Base-by-base conservation (phyloP, 2,797 vertebrate species). In the Artibeus lituratus region DNA sequence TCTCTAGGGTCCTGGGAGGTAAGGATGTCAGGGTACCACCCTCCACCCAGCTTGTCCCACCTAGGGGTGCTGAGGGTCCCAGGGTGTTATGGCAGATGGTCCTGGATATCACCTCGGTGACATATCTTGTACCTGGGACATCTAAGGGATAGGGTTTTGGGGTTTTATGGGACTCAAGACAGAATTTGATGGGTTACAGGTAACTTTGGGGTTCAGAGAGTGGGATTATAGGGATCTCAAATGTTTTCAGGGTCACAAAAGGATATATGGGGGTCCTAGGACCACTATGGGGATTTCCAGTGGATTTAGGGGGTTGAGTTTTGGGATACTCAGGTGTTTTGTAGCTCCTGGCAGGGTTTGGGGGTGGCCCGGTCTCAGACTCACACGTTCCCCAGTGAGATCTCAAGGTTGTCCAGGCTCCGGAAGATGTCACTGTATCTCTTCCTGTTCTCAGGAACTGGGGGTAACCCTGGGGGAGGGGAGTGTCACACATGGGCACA, bases 391-490 rank as follows among this genome's bases (percentile, higher is more conserved):
- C 98, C 97, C 10, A 99, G 92, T 6, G 98, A 99, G 76, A 99
- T 98, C 57, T 99, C 99, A 0, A 99, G 98, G 96, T 99, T 99
- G 90, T 99, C 99, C 97, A 99, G 98, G 81, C 99, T 99, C 51
- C 99, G 98, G 97, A 99, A 99, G 97, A 99, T 99, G 97, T 99
- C 99, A 92, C 99, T 99, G 98, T 99, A 99, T 74, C 99, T 98
- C 97, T 99, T 99, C 86, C 94, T 98, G 49, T 74, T 94, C 70
- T 98, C 98, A 0, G 44, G 95, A 87, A 87, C 97, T 3, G 96
- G 97, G 73, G 94, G 73, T 1, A 97, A 82, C 90, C 96, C 98
- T 99, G 96, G 47, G 7, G 76, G 47, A 16, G 44, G 70, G 59
- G 59, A 87, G 47, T 76, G 89, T 94, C 26, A 87, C 69, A 74